These are phyloP conservation scores for Conops quadrifasciatus DNA, from an alignment of 2,888 invertebrate genomes.

Conservation along the genomic window DNA sequence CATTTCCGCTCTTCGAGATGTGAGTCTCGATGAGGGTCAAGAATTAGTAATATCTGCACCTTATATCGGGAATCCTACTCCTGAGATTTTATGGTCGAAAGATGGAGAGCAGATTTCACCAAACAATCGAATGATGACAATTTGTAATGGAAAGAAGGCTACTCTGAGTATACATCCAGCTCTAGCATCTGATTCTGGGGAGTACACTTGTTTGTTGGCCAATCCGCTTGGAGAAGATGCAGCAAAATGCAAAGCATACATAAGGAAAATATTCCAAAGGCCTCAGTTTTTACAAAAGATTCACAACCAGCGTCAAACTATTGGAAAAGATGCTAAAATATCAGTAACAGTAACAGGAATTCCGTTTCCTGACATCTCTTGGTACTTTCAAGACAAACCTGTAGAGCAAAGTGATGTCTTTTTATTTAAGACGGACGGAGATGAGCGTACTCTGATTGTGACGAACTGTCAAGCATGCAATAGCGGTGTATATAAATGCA, in stretches of 20 bases:
- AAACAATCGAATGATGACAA: conserved; percentile 75
- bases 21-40: conserved; percentile 84
- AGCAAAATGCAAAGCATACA: conserved; percentile 74
- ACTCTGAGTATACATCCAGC: conserved; percentile 78
- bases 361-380: conserved; percentile 83
- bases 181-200: conserved; percentile 77
- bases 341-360: conserved; percentile 82
- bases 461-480: conserved; percentile 74
- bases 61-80: conserved; percentile 83
- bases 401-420: conserved; percentile 78
- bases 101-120: conserved; percentile 75
- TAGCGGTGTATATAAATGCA: conserved; percentile 79
- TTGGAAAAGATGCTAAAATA: conserved; percentile 83
- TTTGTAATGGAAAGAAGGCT: conserved; percentile 85
- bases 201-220: conserved; percentile 77
- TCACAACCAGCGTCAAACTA: conserved; percentile 71
- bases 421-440: conserved; percentile 79
- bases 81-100: conserved; percentile 82
- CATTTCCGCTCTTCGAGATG: conserved; percentile 77
- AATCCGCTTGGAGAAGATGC: conserved; percentile 81
- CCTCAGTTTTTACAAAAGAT: conserved; percentile 80
- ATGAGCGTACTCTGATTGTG: conserved; percentile 79
- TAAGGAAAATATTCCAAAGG: conserved; percentile 82
- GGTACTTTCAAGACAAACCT: conserved; percentile 85
- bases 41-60: conserved; percentile 75